phyloP scores from a whole-genome alignment of 2,113 vertebrate species.

The Speoplatyrhinus poulsoni region DNA sequence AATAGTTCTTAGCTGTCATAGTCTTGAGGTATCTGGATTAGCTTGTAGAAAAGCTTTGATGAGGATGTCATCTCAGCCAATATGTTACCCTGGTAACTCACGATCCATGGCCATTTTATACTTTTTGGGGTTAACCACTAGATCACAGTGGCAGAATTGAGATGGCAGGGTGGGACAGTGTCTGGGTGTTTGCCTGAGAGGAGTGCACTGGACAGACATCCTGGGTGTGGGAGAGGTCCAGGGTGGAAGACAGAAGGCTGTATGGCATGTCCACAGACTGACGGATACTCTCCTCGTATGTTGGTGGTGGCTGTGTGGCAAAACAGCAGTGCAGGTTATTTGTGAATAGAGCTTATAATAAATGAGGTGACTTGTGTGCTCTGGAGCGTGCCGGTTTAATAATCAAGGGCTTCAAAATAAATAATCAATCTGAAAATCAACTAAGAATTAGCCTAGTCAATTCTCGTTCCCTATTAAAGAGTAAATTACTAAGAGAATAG shows the following conservation, averaged over 20 bases:
- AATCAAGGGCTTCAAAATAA: too few species aligned
- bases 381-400: background rate
- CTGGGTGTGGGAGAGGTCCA: constrained; percentile 23
- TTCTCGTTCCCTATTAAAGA: too few species aligned
- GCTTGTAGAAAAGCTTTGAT: background rate
- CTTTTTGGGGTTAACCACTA: background rate
- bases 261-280: constrained; percentile 65
- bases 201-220: constrained; percentile 6
- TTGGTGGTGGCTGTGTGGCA: constrained; percentile 68
- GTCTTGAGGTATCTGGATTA: constrained; percentile 41
- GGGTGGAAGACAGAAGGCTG: constrained; percentile 36
- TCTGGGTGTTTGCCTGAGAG: constrained; percentile 14
- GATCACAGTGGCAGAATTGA: constrained; percentile 42
- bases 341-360: background rate
- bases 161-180: constrained; percentile 10
- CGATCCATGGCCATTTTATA: too few species aligned
- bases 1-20: constrained; percentile 6
- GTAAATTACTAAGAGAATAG: too few species aligned
- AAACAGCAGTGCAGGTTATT: background rate
- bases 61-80: background rate
- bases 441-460: too few species aligned
- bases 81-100: background rate
- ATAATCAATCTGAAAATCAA: too few species aligned
- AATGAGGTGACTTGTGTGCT: background rate
- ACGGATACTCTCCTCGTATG: constrained; percentile 74